Evolutionary conservation across 2,113 vertebrate genomes (phyloP), one percentile per base, ranked within the genome.

Genomic region (Sebastes fasciatus): DNA sequence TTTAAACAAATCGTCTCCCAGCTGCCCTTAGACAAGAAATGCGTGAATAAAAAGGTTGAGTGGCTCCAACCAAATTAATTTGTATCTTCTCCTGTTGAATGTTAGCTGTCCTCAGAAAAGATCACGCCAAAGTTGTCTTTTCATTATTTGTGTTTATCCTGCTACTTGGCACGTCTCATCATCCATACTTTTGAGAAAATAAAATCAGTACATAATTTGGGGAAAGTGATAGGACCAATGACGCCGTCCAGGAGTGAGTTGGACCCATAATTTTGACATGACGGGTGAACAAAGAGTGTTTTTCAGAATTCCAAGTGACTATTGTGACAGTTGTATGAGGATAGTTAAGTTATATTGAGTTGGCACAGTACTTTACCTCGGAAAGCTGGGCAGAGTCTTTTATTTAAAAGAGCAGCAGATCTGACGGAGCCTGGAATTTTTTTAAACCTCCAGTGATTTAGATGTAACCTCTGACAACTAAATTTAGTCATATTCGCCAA

Each of bases 1-100:
- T 94, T 94, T 89, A 93, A 94, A 91, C 91, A 91, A 94, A 93
- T 93, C 91, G 82, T 89, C 89, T 80, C 79, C 69, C 68, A 79
- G 85, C 87, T 90, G 89, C 86, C 93, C 88, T 84, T 49, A 84
- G 82, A 90, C 63, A 71, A 88, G 88, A 86, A 90, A 90, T 87
- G 79, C 78, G 79, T 62, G 68, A 86, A 88, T 79, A 83, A 92
- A 91, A 90, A 90, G 85, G 86, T 88, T 70, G 83, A 92, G 86
- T 85, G 91, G 80, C 87, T 91, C 51, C 21, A 80, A 82, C 70
- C 60, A 92, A 93, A 92, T 91, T 88, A 86, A 79, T 86, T 86
- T 42, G 63, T 71, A 84, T 85, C 72, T 86, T 60, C 68, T 77
- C 65, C 63, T 74, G 79, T 74, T 88, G 88, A 91, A 89, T 91